phyloP scores from a whole-genome alignment of 1,140 invertebrate species.

The Tyrophagus putrescentiae region DNA sequence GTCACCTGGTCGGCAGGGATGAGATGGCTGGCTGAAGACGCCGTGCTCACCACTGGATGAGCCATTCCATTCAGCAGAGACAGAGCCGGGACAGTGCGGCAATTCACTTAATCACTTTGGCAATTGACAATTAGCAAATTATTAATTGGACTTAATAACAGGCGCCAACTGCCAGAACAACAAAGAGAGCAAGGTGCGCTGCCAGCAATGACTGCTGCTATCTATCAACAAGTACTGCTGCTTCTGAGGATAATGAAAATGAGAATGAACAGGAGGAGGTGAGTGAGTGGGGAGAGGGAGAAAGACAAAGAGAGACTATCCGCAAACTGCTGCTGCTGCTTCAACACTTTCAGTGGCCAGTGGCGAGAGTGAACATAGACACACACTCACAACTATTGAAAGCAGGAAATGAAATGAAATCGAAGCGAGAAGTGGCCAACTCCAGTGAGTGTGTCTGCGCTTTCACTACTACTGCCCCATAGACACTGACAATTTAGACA shows the following conservation, averaged over 20 bases:
- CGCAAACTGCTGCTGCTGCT: no score
- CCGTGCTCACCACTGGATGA: no score
- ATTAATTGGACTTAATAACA: conserved; percentile 13
- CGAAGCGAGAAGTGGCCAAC: no score
- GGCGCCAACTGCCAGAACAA: no score
- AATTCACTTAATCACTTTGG: no score
- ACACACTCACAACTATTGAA: not conserved
- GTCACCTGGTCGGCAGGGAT: no score
- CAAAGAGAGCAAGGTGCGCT: no score
- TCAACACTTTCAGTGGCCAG: no score
- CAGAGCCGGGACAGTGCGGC: not conserved
- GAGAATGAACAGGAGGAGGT: not conserved
- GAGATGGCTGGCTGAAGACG: no score
- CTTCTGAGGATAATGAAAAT: conserved; percentile 5
- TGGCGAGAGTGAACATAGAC: not conserved
- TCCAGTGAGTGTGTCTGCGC: no score
- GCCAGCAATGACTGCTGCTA: not conserved
- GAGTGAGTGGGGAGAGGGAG: not conserved
- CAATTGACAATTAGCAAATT: conserved; percentile 4
- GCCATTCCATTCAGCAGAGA: not conserved
- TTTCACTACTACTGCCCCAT: no score
- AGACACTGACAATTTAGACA: no score
- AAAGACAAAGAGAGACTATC: not conserved
- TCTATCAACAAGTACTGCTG: not conserved
- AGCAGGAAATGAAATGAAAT: conserved; percentile 9